A percentile compares a stretch with the other conserved stretches of the same genome.
These are phyloP conservation scores for Oscheius sp. DNA, from an alignment of 2,888 invertebrate species.

Conservation along the genomic window DNA sequence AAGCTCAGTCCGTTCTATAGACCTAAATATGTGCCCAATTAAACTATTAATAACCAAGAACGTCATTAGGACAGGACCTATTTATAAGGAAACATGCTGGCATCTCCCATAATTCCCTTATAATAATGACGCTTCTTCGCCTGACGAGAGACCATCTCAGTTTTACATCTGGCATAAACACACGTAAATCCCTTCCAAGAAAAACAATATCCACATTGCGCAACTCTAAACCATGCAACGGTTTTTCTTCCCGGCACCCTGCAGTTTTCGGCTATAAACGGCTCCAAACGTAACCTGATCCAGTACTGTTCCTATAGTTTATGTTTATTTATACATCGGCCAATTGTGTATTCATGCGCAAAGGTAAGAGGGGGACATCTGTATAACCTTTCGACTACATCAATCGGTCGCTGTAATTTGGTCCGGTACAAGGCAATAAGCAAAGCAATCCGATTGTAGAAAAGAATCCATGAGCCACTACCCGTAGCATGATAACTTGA, in stretches of 20 bases:
- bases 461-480: no score
- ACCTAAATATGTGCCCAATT: no score
- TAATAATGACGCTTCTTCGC: conserved; percentile 16
- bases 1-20: no score
- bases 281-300: conserved; percentile 9
- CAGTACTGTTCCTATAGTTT: conserved; percentile 23
- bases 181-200: not conserved
- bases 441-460: no score
- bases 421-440: no score
- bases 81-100: conserved; percentile 12
- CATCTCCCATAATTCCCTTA: conserved; percentile 4
- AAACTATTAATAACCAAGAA: not conserved
- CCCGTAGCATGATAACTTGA: no score
- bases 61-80: conserved; percentile 7
- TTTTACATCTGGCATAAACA: conserved; percentile 13
- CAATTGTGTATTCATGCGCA: conserved; percentile 9
- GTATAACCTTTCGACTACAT: not conserved
- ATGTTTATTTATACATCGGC: conserved; percentile 34
- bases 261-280: not conserved
- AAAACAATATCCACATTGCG: not conserved
- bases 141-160: not conserved
- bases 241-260: not conserved
- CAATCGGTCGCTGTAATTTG: no score
- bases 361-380: conserved; percentile 10
- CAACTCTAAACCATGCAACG: not conserved